Evolutionary conservation across 2,797 vertebrate species (phyloP), one percentile per base, ranked within the genome.

Genomic region (Apodemus agrarius): DNA sequence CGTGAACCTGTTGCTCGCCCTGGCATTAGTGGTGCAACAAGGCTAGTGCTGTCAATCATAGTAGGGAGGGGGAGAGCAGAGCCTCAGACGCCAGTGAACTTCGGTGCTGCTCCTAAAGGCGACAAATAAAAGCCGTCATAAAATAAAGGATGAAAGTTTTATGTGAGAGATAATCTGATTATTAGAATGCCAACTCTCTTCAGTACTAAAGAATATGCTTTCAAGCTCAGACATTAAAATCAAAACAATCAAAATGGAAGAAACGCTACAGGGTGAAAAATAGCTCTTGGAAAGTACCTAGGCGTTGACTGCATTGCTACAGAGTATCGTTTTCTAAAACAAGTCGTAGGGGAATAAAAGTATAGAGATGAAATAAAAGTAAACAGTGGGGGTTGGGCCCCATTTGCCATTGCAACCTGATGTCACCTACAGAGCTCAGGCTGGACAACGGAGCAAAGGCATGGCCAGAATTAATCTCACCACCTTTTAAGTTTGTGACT

Each of bases 311-410:
- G 14, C 31, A 69, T 69, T 52, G 12, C 67, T 24, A n/a, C 1
- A 67, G 31, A n/a, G 46, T 85, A 40, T 4, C 72, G 57, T 52
- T 86, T 76, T 90, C 49, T 43, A 80, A 59, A 1, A 29, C 46
- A 75, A 26, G 57, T 4, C 90, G 9, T 12, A 91, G 26, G 63
- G 6, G 6, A 61, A 57, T 8, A 81, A 5, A 90, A 87, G 81
- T 67, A 89, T 6, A 84, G 16, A 91, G 84, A 63, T 72, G 46
- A 84, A 87, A 76, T 54, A 54, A 22, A 69, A 52, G 29, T 24
- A 22, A 92, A 46, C 7, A 31, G 57, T 75, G 4, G 75, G 79
- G 80, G 0, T 89, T 46, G 43, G 91, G 21, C 29, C 7, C n/a
- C n/a, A n/a, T 87, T 22, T 22, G n/a, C 14, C 69, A 21, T 5